A percentile compares a stretch with the other conserved stretches of the same genome.
Evolutionary conservation across 2,113 vertebrate species (phyloP).

Genomic region (Menura novaehollandiae): DNA sequence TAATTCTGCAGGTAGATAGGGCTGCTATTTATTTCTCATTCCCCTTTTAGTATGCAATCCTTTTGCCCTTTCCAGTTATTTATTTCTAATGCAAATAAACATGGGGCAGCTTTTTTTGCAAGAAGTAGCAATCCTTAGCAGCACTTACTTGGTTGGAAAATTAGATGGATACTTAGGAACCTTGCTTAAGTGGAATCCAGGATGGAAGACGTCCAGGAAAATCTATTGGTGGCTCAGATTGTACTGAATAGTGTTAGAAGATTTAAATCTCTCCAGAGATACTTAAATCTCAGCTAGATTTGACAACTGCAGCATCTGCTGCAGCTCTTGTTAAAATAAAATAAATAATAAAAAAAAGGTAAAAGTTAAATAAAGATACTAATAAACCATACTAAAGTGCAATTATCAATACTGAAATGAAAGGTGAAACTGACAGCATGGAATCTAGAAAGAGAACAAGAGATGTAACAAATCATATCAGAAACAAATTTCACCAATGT

Average conservation of each 20-base stretch:
- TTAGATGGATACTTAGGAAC: slow-evolving; percentile 52
- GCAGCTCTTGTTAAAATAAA: background rate
- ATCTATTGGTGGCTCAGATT: slow-evolving; percentile 44
- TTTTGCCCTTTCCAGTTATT: background rate
- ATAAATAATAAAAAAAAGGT: background rate
- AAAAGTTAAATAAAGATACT: background rate
- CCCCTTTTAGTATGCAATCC: background rate
- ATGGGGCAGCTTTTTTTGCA: slow-evolving; percentile 23
- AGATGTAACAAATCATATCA: background rate
- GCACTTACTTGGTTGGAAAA: slow-evolving; percentile 62
- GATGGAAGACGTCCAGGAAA: slow-evolving; percentile 68
- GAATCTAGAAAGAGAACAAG: background rate
- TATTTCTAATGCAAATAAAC: slow-evolving; percentile 57
- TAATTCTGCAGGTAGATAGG: background rate
- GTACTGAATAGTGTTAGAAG: slow-evolving; percentile 54
- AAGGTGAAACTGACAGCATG: background rate
- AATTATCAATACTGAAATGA: background rate
- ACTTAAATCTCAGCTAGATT: slow-evolving; percentile 49
- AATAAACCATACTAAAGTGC: background rate
- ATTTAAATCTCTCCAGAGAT: slow-evolving; percentile 67
- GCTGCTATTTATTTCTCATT: background rate
- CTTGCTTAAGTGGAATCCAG: slow-evolving; percentile 60
- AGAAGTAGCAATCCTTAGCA: slow-evolving; percentile 24
- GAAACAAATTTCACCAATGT: background rate
- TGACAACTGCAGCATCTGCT: background rate